Base-by-base conservation (phyloP, 2,797 vertebrate species). In the Chromis chromis region DNA sequence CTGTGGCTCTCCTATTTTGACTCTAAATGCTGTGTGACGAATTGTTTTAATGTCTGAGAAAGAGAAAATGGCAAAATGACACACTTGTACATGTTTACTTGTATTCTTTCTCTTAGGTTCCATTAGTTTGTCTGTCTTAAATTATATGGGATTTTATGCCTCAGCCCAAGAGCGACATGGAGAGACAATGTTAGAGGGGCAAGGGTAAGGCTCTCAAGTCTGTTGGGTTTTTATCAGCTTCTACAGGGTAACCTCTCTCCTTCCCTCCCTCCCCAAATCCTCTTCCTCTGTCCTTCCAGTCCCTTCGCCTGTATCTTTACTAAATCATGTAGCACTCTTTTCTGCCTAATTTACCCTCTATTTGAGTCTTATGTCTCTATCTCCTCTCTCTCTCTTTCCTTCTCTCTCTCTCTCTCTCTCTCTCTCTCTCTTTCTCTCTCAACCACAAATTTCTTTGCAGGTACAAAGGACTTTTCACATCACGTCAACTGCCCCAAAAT, bases 21-120 rank as follows among this genome's bases (percentile, higher is more conserved):
- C 74, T 89, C 71, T 82, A 69, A 93, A 88, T 88, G 73, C 67
- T 86, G 42, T 44, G 42, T 48, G 46, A 48, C 17, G 19, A 21
- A 21, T 42, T 86, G 52, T 84, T 89, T 88, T 86, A 63, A 86
- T 93, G 81, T 88, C 62, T 92, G 50, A 87, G 55, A 84, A 90
- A 76, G 59, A 90, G n/a, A 84, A 90, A 54, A 27, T 92, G 83
- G 46, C 79, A 86, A 90, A 91, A 87, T 95, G 91, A 89, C 92
- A 88, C 85, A 91, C 74, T 82, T 95, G 94, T 96, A 94, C 96
- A 96, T 94, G 95, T 97, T 98, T 94, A 97, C 95, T 95, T 99
- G 96, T 99, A 97, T 98, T 98, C 96, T 98, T 99, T 98, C 95
- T 96, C 97, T 95, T 96, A 99, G 98, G 98, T 99, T 91, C 97